Evolutionary conservation across 2,888 invertebrate species (phyloP).

Genomic region (Argyra leucocephala): DNA sequence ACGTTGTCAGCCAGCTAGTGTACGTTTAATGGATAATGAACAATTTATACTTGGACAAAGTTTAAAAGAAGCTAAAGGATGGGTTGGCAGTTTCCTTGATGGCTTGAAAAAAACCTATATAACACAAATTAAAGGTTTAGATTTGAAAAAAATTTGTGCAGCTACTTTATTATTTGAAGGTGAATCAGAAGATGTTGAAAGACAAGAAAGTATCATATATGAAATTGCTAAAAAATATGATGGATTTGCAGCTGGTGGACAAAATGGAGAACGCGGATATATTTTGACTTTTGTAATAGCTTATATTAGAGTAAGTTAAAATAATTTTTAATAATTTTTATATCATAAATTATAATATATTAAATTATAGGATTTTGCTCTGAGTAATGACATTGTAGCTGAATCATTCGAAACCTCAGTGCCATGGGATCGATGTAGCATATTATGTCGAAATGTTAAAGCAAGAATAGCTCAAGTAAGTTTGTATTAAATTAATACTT

Average conservation of each 20-base stretch:
- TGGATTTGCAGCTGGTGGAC: constrained; percentile 84
- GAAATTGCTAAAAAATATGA: constrained; percentile 64
- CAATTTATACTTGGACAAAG: constrained; percentile 91
- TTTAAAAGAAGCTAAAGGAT: constrained; percentile 53
- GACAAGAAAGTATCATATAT: constrained; percentile 69
- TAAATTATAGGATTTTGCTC: constrained; percentile 66
- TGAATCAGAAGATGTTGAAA: constrained; percentile 57
- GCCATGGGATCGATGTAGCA: constrained; percentile 82
- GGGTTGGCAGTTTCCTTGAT: constrained; percentile 59
- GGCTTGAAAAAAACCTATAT: constrained; percentile 78
- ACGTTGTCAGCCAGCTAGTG: constrained; percentile 89
- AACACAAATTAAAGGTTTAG: constrained; percentile 77
- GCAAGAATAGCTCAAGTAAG: constrained; percentile 53
- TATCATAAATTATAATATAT: not conserved
- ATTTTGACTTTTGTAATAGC: constrained; percentile 94
- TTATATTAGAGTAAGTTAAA: constrained; percentile 85
- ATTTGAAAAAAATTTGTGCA: constrained; percentile 70
- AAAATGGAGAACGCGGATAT: constrained; percentile 92
- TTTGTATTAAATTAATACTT: not conserved
- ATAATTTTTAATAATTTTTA: constrained; percentile 21
- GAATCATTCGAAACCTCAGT: constrained; percentile 99
- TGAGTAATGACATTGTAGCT: constrained; percentile 78
- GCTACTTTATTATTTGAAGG: constrained; percentile 93
- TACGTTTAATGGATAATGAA: constrained; percentile 93
- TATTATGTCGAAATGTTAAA: constrained; percentile 84